phyloP scores from a whole-genome alignment of 2,113 vertebrate genomes.

The Helogale parvula region DNA sequence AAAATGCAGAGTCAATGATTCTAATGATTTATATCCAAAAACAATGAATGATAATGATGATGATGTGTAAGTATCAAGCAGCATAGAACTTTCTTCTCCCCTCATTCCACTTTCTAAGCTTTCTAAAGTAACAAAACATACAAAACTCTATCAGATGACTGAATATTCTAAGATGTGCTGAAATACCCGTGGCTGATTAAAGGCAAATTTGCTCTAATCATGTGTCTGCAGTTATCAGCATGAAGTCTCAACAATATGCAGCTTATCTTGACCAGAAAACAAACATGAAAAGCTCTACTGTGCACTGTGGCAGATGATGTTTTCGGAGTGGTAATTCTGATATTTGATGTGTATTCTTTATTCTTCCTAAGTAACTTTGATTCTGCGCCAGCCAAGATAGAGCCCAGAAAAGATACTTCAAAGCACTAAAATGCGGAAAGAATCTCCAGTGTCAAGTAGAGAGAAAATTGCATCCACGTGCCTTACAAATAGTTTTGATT shows the following conservation, averaged over 20 bases:
- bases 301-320: not conserved
- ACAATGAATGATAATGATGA: not conserved
- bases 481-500: not conserved
- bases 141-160: not conserved
- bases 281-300: not conserved
- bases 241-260: not conserved
- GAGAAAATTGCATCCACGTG: not conserved
- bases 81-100: not conserved
- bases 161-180: not conserved
- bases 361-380: conserved; percentile 64
- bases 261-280: conserved; percentile 32
- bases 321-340: conserved; percentile 32
- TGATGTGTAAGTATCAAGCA: not conserved
- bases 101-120: not conserved
- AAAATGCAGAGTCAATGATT: not conserved
- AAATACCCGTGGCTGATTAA: conserved; percentile 33
- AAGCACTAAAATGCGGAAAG: conserved; percentile 22
- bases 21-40: not conserved
- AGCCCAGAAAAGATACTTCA: conserved; percentile 17
- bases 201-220: conserved; percentile 64
- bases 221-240: not conserved
- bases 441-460: conserved; percentile 27
- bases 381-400: not conserved
- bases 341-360: conserved; percentile 53
- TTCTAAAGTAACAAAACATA: not conserved